Conservation (phyloP, 2,113 vertebrate species). For the Serilophus lunatus region DNA sequence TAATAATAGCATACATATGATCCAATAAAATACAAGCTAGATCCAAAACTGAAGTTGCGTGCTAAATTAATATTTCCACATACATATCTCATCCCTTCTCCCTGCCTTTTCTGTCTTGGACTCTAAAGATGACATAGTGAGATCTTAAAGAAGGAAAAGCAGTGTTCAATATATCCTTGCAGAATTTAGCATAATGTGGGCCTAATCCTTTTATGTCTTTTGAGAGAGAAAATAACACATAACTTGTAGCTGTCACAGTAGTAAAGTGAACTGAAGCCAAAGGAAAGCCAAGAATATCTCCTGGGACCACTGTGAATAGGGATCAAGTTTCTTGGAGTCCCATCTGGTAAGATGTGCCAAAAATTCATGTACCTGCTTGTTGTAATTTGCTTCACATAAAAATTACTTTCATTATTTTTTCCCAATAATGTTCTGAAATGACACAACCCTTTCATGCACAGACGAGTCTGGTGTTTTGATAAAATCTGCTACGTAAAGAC, state of each 20-base stretch:
- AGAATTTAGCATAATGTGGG: not conserved
- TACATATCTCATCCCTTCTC: not conserved
- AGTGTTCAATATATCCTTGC: not conserved
- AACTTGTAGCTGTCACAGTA: not conserved
- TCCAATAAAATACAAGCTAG: not conserved
- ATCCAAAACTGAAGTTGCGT: not conserved
- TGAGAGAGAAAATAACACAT: constrained; percentile 9
- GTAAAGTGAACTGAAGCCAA: not conserved
- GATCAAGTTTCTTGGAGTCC: not conserved
- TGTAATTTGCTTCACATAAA: constrained; percentile 15
- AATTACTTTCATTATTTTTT: not conserved
- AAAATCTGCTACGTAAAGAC: not conserved
- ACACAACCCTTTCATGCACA: not conserved
- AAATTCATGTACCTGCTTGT: constrained; percentile 9
- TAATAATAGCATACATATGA: not conserved
- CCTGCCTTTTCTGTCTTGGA: not conserved
- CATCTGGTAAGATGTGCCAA: not conserved
- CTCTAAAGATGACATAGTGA: not conserved
- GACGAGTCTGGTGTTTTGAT: not conserved
- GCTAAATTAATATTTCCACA: not conserved
- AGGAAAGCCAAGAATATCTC: constrained; percentile 10
- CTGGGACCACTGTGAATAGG: not conserved
- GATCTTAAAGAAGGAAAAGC: not conserved
- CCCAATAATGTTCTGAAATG: not conserved
- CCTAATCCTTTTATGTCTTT: not conserved